These are phyloP conservation scores for Leptosomus discolor DNA, from an alignment of 2,113 vertebrate species.

Conservation along the genomic window DNA sequence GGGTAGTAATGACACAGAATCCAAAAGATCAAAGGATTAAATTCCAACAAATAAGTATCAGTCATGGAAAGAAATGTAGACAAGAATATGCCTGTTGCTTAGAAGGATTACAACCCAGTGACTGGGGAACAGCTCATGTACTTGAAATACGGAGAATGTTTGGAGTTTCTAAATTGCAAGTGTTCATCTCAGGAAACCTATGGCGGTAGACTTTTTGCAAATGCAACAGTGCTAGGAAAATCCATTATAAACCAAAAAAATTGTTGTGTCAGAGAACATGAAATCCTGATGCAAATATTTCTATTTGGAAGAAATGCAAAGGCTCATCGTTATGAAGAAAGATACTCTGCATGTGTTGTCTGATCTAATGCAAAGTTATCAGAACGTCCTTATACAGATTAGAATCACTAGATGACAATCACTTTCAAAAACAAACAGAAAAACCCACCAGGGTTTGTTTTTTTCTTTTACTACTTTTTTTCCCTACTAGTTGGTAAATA, in stretches of 20 bases:
- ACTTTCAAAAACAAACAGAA: neutral
- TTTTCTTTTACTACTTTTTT: neutral
- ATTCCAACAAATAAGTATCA: neutral
- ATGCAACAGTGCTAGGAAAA: neutral
- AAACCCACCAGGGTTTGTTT: accelerated
- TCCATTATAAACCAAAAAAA: neutral
- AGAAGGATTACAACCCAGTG: neutral
- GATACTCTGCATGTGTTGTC: neutral
- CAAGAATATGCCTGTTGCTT: neutral
- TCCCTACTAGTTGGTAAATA: neutral
- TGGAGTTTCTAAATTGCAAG: neutral
- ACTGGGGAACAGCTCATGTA: accelerated
- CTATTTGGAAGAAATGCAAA: neutral
- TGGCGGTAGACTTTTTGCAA: neutral
- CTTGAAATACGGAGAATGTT: neutral
- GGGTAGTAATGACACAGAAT: neutral
- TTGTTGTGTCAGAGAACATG: neutral
- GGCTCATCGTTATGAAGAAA: neutral
- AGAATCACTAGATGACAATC: neutral
- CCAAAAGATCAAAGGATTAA: neutral
- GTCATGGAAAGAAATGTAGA: neutral
- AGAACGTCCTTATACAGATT: neutral
- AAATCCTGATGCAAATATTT: neutral
- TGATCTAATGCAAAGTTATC: neutral
- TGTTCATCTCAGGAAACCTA: neutral